Evolutionary conservation across 64 coral and sea anemone species (phyloP).

Genomic region (Orbicella faveolata): DNA sequence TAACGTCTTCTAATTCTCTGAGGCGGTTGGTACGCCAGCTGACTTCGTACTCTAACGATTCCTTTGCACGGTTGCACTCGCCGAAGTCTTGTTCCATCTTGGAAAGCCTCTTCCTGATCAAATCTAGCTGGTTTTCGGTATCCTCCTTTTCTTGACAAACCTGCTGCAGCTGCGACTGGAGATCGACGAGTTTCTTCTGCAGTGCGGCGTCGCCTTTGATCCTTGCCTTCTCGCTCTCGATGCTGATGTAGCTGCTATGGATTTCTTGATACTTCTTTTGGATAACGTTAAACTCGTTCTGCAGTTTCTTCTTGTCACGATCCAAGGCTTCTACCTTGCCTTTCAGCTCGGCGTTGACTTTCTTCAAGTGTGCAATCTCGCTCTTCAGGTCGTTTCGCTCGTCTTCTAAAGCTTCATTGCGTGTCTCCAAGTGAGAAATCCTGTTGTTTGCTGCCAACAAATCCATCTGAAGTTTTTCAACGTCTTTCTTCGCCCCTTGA

Average conservation of each 20-base stretch:
- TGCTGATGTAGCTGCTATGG: slow-evolving; percentile 32
- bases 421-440: slow-evolving; percentile 66
- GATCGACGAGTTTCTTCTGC: slow-evolving; percentile 80
- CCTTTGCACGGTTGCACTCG: slow-evolving; percentile 72
- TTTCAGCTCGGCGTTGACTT: slow-evolving; percentile 76
- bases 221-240: slow-evolving; percentile 75
- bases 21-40: slow-evolving; percentile 75
- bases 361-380: slow-evolving; percentile 74
- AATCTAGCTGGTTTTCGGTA: slow-evolving; percentile 65
- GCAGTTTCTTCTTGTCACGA: slow-evolving; percentile 87
- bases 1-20: slow-evolving; percentile 77
- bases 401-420: slow-evolving; percentile 71
- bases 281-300: slow-evolving; percentile 65
- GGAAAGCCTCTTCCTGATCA: slow-evolving; percentile 66
- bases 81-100: slow-evolving; percentile 74
- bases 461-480: slow-evolving; percentile 83
- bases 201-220: slow-evolving; percentile 64
- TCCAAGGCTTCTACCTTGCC: slow-evolving; percentile 71
- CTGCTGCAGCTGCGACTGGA: slow-evolving; percentile 77
- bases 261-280: slow-evolving; percentile 70
- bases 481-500: slow-evolving; percentile 71
- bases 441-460: slow-evolving; percentile 73
- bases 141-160: slow-evolving; percentile 81
- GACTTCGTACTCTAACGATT: slow-evolving; percentile 80
- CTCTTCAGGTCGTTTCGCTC: slow-evolving; percentile 81